Conservation (phyloP, 2,888 invertebrate genomes). For the Melanotus villosus region DNA sequence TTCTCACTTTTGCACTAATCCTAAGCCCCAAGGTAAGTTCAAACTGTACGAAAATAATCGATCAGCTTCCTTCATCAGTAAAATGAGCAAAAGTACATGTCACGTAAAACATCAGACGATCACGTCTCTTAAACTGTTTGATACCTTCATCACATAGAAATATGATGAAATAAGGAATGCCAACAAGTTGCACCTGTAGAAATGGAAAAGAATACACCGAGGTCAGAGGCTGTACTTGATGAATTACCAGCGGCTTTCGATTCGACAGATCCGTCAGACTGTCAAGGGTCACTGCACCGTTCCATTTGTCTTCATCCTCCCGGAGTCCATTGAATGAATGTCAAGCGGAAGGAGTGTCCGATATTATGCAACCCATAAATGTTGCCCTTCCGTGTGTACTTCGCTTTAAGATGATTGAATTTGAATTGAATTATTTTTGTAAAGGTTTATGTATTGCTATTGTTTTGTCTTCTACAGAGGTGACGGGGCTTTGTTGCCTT, state of each 20-base stretch:
- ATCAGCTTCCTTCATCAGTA: too few relatives aligned
- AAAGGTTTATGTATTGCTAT: slow-evolving; percentile 11
- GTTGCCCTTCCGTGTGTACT: slow-evolving; percentile 25
- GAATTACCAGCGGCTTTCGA: slow-evolving; percentile 53
- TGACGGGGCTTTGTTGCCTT: too few relatives aligned
- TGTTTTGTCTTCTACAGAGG: neutral
- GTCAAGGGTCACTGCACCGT: slow-evolving; percentile 56
- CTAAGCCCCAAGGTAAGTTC: too few relatives aligned
- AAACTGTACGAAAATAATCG: too few relatives aligned
- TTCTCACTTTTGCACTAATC: too few relatives aligned
- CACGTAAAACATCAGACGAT: neutral
- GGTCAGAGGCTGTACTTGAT: slow-evolving; percentile 50
- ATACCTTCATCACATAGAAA: slow-evolving; percentile 27
- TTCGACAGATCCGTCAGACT: slow-evolving; percentile 55
- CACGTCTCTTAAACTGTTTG: slow-evolving; percentile 13
- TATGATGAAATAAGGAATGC: slow-evolving; percentile 26
- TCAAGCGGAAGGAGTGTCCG: slow-evolving; percentile 43
- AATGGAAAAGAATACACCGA: slow-evolving; percentile 34
- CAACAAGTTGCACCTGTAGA: slow-evolving; percentile 44
- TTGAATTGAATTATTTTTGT: slow-evolving; percentile 31
- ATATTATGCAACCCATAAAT: slow-evolving; percentile 36
- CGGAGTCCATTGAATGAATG: slow-evolving; percentile 35
- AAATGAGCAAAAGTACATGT: too few relatives aligned
- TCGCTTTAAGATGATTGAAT: slow-evolving; percentile 30
- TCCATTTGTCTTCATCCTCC: slow-evolving; percentile 58